A percentile compares a stretch with the other conserved stretches of the same genome.
Conservation (phyloP, 37 sponge, comb jelly and placozoan genomes). For the Eunapius fragilis region DNA sequence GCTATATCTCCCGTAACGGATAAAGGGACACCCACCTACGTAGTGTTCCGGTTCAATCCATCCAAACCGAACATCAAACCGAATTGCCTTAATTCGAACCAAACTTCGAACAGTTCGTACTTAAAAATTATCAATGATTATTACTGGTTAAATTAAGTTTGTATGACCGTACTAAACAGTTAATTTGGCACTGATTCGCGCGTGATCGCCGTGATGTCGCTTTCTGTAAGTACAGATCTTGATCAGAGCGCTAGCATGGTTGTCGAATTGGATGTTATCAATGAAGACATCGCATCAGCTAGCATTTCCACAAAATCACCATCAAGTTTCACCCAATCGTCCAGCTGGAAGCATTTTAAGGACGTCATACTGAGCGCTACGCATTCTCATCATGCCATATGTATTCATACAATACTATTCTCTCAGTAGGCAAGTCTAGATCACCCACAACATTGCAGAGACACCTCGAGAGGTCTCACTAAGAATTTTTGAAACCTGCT, state of each 20-base stretch:
- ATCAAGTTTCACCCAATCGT: neutral
- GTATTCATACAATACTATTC: neutral
- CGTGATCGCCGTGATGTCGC: neutral
- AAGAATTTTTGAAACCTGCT: neutral
- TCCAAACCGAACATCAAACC: neutral
- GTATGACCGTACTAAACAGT: neutral
- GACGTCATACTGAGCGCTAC: neutral
- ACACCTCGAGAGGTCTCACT: neutral
- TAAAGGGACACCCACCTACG: too few species aligned
- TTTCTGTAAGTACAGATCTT: neutral
- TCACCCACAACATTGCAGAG: neutral
- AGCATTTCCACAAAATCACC: neutral
- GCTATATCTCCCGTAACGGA: too few species aligned
- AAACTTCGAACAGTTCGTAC: neutral
- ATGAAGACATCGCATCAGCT: neutral
- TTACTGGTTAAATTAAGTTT: neutral
- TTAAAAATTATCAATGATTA: neutral
- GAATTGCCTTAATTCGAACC: neutral
- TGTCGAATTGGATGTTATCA: neutral
- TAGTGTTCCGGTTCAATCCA: neutral
- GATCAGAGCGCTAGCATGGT: neutral
- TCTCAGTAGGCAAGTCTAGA: neutral
- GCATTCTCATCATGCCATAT: neutral
- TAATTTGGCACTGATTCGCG: neutral
- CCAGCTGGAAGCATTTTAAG: neutral